Evolutionary conservation across 37 sponge, comb jelly and placozoan genomes (phyloP).

Genomic region (Halichondria panicea): DNA sequence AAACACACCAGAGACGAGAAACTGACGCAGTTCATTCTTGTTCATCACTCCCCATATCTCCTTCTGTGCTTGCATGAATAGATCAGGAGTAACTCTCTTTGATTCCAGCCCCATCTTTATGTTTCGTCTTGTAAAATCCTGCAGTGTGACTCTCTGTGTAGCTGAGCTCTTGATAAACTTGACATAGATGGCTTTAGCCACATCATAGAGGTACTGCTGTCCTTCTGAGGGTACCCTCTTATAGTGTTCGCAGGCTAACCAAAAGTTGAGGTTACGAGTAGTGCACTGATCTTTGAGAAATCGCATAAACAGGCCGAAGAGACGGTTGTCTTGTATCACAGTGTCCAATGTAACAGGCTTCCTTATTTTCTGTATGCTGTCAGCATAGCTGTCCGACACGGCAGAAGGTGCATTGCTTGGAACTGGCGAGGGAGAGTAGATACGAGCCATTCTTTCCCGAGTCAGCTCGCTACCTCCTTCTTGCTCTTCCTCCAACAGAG

Average conservation of each 20-base stretch:
- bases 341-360: background rate
- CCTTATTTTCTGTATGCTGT: too few species aligned
- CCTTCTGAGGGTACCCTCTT: background rate
- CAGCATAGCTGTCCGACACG: background rate
- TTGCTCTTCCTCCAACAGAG: too few species aligned
- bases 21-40: slow-evolving; percentile 57
- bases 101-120: slow-evolving; percentile 32
- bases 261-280: slow-evolving; percentile 61
- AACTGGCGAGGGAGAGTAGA: background rate
- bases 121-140: background rate
- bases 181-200: slow-evolving; percentile 58
- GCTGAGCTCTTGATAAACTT: slow-evolving; percentile 57
- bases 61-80: slow-evolving; percentile 53
- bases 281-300: slow-evolving; percentile 59
- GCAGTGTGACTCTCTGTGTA: slow-evolving; percentile 33
- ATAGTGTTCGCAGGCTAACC: slow-evolving; percentile 61
- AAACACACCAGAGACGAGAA: slow-evolving; percentile 46
- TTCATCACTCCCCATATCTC: slow-evolving; percentile 53
- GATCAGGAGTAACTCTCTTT: background rate
- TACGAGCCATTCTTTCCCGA: background rate
- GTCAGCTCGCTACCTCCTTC: background rate
- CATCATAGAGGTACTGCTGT: background rate
- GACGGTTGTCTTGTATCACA: slow-evolving; percentile 16
- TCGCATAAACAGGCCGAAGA: slow-evolving; percentile 42
- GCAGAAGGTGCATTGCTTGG: too few species aligned